Conservation (phyloP, 2,888 invertebrate genomes). For the Sesamia inferens region DNA sequence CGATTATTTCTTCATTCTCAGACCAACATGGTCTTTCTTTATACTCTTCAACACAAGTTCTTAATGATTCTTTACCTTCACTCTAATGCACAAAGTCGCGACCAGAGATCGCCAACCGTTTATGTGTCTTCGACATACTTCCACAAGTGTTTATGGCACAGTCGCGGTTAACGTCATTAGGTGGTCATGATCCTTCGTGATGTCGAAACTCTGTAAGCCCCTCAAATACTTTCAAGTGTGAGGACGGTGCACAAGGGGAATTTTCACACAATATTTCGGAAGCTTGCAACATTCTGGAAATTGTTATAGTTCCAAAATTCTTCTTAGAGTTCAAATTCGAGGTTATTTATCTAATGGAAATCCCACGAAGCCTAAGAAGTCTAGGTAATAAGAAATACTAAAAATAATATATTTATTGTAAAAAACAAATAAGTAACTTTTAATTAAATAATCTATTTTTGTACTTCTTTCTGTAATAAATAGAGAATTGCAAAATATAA, state of each 20-base stretch:
- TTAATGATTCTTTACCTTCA: constrained; percentile 39
- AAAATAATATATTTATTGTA: not conserved
- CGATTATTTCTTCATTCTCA: not conserved
- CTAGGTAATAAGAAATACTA: too few species aligned
- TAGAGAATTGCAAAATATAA: too few species aligned
- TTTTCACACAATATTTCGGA: constrained; percentile 21
- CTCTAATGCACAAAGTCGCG: constrained; percentile 52
- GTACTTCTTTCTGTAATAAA: too few species aligned
- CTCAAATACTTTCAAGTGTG: constrained; percentile 52
- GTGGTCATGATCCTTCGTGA: constrained; percentile 48
- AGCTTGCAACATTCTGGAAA: not conserved
- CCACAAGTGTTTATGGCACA: constrained; percentile 47
- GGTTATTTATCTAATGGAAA: not conserved
- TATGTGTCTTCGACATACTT: constrained; percentile 58
- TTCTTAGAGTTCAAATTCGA: not conserved
- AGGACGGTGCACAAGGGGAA: constrained; percentile 14
- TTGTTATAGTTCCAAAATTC: not conserved
- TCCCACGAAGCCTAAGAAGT: not conserved
- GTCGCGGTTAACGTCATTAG: constrained; percentile 57
- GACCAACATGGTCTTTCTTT: constrained; percentile 1
- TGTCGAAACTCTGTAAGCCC: constrained; percentile 49
- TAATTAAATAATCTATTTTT: too few species aligned
- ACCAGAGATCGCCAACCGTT: constrained; percentile 54
- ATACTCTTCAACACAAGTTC: constrained; percentile 10
- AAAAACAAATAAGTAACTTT: too few species aligned